Evolutionary conservation across 2,888 invertebrate species (phyloP).

Genomic region (Helleia helle): DNA sequence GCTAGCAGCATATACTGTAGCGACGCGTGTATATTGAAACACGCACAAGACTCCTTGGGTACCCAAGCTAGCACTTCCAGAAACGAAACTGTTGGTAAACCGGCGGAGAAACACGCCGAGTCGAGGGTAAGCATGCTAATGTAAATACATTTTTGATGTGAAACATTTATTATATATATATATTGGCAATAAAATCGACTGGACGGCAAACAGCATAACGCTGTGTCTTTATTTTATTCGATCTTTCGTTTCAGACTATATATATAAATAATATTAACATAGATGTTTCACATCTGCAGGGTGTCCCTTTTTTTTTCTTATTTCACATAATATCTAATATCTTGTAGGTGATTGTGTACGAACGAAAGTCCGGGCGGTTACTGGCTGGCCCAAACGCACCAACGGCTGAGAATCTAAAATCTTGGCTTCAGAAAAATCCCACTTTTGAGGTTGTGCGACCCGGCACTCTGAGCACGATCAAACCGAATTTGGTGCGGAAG

Average conservation of each 20-base stretch:
- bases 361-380: conserved; percentile 83
- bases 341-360: conserved; percentile 84
- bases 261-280: no score
- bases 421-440: conserved; percentile 90
- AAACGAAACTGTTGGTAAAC: conserved; percentile 24
- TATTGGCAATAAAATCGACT: no score
- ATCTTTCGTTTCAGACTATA: no score
- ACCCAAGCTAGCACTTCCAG: conserved; percentile 32
- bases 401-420: conserved; percentile 82
- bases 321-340: no score
- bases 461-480: conserved; percentile 66
- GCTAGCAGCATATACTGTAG: conserved; percentile 92
- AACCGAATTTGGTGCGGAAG: conserved; percentile 44
- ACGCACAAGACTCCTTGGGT: conserved; percentile 81
- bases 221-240: no score
- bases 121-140: conserved; percentile 42
- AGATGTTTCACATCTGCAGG: no score
- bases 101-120: conserved; percentile 47
- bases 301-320: no score
- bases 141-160: conserved; percentile 10
- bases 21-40: conserved; percentile 88
- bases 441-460: conserved; percentile 88
- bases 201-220: no score
- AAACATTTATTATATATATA: no score
- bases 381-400: conserved; percentile 88